phyloP scores from a whole-genome alignment of 2,888 invertebrate genomes.

The Polydrusus cervinus region DNA sequence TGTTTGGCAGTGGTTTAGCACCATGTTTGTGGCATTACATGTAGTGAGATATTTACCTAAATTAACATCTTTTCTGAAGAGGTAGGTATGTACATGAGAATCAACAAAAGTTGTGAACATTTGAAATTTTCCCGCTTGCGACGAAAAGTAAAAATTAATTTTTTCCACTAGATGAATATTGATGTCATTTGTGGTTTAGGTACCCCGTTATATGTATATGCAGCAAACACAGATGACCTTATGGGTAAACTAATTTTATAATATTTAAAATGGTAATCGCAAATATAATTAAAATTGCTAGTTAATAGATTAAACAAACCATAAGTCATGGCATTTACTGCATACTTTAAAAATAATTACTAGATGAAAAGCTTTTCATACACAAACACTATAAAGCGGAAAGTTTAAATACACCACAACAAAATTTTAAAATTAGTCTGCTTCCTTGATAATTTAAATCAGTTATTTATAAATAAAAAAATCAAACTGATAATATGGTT shows the following conservation, averaged over 20 bases:
- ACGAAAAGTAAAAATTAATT: too few relatives aligned
- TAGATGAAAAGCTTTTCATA: constrained; percentile 13
- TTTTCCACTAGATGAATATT: too few relatives aligned
- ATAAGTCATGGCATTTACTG: constrained; percentile 29
- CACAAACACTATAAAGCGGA: constrained; percentile 37
- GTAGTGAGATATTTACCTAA: too few relatives aligned
- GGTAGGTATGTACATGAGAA: too few relatives aligned
- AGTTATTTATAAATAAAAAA: too few relatives aligned
- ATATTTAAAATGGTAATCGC: constrained; percentile 43
- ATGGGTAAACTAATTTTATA: constrained; percentile 36
- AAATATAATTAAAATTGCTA: constrained; percentile 29
- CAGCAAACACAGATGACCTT: constrained; percentile 20
- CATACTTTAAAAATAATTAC: constrained; percentile 32
- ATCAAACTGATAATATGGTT: neutral
- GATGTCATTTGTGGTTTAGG: neutral
- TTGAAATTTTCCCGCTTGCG: too few relatives aligned
- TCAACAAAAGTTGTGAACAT: too few relatives aligned
- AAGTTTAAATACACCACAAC: constrained; percentile 31
- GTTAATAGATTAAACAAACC: constrained; percentile 43
- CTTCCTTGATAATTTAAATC: constrained; percentile 19
- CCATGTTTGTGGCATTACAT: too few relatives aligned
- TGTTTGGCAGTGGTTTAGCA: too few relatives aligned
- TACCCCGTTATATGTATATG: neutral
- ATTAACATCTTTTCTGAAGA: too few relatives aligned
- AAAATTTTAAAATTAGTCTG: constrained; percentile 34